These are phyloP conservation scores for Boleophthalmus pectinirostris DNA, from an alignment of 2,113 vertebrate genomes.

Conservation along the genomic window DNA sequence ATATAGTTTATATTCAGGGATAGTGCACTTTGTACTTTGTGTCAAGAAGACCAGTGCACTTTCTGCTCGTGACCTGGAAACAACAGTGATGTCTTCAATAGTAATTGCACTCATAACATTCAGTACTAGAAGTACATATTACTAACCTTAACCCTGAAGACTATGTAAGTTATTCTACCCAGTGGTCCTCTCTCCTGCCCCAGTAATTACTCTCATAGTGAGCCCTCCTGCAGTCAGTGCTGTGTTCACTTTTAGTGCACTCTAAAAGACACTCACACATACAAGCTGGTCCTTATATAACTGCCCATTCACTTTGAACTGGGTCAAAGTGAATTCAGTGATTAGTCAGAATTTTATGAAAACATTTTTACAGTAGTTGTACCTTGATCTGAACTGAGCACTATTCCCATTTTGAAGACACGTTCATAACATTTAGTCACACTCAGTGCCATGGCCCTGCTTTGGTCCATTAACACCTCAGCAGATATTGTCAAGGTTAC, in stretches of 20 bases:
- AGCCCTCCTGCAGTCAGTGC: not conserved
- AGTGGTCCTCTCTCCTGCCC: slow-evolving; percentile 14
- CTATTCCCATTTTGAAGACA: not conserved
- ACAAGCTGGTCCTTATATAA: not conserved
- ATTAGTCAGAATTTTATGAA: not conserved
- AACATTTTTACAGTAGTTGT: not conserved
- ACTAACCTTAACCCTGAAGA: not conserved
- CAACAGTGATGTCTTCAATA: too few species aligned
- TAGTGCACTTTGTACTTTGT: not conserved
- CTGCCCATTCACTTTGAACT: not conserved
- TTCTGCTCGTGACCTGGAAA: not conserved
- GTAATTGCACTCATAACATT: not conserved
- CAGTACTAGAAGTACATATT: not conserved
- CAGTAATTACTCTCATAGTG: slow-evolving; percentile 23
- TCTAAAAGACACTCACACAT: not conserved
- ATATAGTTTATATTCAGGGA: not conserved
- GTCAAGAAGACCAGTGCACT: too few species aligned
- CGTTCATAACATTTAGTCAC: not conserved
- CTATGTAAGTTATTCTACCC: slow-evolving; percentile 10
- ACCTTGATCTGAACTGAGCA: not conserved
- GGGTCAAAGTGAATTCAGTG: not conserved
- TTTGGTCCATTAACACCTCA: not conserved
- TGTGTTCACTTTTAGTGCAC: slow-evolving; percentile 12
- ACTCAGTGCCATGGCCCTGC: not conserved
- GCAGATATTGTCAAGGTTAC: not conserved